These are phyloP conservation scores for Metopolophium dirhodum DNA, from an alignment of 1,140 invertebrate genomes.

Conservation along the genomic window DNA sequence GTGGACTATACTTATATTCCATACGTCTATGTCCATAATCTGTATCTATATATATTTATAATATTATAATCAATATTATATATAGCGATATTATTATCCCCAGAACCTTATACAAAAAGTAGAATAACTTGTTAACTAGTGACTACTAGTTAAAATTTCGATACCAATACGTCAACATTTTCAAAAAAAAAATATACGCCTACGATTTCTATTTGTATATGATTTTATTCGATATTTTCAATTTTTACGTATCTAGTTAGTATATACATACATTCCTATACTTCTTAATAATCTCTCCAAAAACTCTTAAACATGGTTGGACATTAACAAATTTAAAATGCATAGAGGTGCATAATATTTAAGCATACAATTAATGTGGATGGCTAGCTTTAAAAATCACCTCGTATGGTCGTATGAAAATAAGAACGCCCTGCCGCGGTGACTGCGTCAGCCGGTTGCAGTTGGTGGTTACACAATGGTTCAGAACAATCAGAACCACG, in stretches of 20 bases:
- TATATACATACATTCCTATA: too few species aligned
- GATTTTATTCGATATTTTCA: background rate
- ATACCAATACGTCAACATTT: background rate
- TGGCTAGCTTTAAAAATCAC: background rate
- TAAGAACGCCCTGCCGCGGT: background rate
- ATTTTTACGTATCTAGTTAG: background rate
- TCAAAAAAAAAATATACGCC: background rate
- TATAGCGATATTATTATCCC: too few species aligned
- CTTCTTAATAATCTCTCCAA: background rate
- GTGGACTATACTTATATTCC: too few species aligned
- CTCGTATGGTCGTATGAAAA: background rate
- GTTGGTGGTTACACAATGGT: background rate
- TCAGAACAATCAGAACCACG: background rate
- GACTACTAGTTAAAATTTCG: background rate
- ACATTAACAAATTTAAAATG: background rate
- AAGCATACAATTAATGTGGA: background rate
- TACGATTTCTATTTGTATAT: background rate
- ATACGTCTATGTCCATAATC: too few species aligned
- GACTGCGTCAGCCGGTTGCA: background rate
- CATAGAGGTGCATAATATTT: background rate
- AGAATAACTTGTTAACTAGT: background rate
- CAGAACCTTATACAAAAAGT: too few species aligned
- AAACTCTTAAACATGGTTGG: background rate
- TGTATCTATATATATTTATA: too few species aligned
- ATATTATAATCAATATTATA: too few species aligned